Evolutionary conservation across 37 sponge, comb jelly and placozoan genomes (phyloP).

Genomic region (Cladorhizidae sp.): DNA sequence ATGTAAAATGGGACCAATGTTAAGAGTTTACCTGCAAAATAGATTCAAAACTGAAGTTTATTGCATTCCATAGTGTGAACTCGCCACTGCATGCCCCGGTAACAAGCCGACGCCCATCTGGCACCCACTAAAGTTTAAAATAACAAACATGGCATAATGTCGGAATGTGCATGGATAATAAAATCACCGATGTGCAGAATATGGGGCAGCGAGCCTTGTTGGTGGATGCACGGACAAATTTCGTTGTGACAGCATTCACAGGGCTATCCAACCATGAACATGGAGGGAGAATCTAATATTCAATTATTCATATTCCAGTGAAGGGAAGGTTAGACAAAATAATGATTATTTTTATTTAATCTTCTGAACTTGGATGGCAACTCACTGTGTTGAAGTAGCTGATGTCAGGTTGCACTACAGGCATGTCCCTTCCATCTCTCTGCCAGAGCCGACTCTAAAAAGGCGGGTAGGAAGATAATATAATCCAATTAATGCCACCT

Average conservation of each 20-base stretch:
- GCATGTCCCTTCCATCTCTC: conserved; percentile 64
- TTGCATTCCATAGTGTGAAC: conserved; percentile 96
- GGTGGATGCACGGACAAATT: conserved; percentile 78
- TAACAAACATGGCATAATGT: no score
- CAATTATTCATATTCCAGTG: no score
- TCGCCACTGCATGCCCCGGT: conserved; percentile 96
- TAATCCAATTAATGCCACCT: background rate
- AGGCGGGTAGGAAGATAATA: background rate
- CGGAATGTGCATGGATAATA: no score
- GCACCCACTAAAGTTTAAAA: conserved; percentile 80
- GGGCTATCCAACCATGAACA: conserved; percentile 54
- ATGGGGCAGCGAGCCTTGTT: conserved; percentile 97
- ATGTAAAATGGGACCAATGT: background rate
- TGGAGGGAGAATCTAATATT: conserved; percentile 64
- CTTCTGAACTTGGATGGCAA: background rate
- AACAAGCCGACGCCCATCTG: conserved; percentile 93
- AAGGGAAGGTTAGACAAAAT: background rate
- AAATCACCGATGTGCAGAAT: conserved; percentile 84
- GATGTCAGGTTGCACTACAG: conserved; percentile 82
- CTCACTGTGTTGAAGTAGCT: conserved; percentile 57
- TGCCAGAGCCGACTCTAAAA: conserved; percentile 86
- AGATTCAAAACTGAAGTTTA: conserved; percentile 94
- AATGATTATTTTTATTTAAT: background rate
- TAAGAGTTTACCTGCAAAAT: conserved; percentile 90
- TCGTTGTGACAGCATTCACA: conserved; percentile 90